These are phyloP conservation scores for Entelurus aequoreus DNA, from an alignment of 2,113 vertebrate genomes.

Conservation along the genomic window DNA sequence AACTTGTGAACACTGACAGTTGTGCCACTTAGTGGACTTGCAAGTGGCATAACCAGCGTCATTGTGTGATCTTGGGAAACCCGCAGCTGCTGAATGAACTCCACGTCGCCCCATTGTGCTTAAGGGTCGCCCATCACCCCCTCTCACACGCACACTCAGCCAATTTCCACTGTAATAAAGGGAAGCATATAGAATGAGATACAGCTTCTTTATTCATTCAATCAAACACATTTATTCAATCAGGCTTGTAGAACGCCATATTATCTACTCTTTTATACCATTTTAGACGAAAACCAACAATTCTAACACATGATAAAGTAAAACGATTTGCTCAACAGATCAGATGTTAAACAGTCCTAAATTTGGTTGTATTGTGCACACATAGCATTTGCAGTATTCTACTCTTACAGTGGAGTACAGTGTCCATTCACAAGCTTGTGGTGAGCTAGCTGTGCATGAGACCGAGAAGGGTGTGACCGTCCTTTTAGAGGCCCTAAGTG, in stretches of 20 bases:
- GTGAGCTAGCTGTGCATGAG: neutral
- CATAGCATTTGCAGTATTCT: neutral
- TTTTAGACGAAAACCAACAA: conserved; percentile 9
- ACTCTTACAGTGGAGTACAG: neutral
- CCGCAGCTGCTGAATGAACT: conserved; percentile 80
- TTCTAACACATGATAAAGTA: neutral
- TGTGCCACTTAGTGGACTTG: conserved; percentile 66
- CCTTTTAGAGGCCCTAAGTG: conserved; percentile 57
- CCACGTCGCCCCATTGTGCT: conserved; percentile 66
- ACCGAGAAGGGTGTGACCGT: conserved; percentile 23
- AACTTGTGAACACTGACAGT: conserved; percentile 71
- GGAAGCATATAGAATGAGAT: conserved; percentile 37
- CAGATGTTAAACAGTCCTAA: too few species aligned
- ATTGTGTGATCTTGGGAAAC: conserved; percentile 82
- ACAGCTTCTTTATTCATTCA: conserved; percentile 40
- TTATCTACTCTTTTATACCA: conserved; percentile 6
- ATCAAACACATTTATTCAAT: conserved; percentile 46
- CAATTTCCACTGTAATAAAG: conserved; percentile 58
- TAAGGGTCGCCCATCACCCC: conserved; percentile 61
- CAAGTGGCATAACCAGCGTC: conserved; percentile 69
- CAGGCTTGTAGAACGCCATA: conserved; percentile 28
- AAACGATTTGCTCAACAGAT: neutral
- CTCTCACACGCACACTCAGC: conserved; percentile 56
- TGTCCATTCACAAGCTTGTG: neutral
- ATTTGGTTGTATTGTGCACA: neutral